These are phyloP conservation scores for Lutraria rhynchaena DNA, from an alignment of 1,140 invertebrate genomes.

Conservation along the genomic window DNA sequence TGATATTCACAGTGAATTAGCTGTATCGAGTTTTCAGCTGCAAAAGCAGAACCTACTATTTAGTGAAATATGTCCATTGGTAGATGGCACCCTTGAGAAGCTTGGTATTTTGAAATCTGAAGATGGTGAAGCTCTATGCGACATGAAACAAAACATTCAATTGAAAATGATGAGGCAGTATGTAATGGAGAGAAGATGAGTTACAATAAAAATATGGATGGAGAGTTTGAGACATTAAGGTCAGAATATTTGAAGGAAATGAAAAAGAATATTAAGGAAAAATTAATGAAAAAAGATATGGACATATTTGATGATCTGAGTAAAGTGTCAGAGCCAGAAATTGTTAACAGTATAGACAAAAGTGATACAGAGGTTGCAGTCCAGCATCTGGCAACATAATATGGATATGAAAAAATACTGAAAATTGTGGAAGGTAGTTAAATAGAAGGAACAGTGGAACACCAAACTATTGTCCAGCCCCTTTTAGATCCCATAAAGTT, in stretches of 20 bases:
- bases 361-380: too few relatives aligned
- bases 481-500: neutral
- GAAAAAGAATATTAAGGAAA: too few relatives aligned
- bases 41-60: slow-evolving; percentile 12
- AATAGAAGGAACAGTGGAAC: neutral
- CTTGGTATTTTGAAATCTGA: neutral
- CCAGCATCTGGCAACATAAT: too few relatives aligned
- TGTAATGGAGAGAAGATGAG: slow-evolving; percentile 5
- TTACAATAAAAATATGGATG: neutral
- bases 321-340: neutral
- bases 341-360: too few relatives aligned
- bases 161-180: neutral
- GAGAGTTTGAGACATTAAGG: neutral
- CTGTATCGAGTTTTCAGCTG: slow-evolving; percentile 8
- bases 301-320: neutral
- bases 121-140: neutral
- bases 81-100: neutral
- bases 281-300: neutral
- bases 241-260: slow-evolving; percentile 30
- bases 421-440: slow-evolving; percentile 13
- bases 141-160: neutral
- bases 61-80: neutral
- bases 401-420: slow-evolving; percentile 6
- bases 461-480: neutral
- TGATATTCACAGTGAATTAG: slow-evolving; percentile 4